A percentile compares a stretch with the other conserved stretches of the same genome.
Evolutionary conservation across 2,888 invertebrate species (phyloP).

Genomic region (Aethes cnicana): DNA sequence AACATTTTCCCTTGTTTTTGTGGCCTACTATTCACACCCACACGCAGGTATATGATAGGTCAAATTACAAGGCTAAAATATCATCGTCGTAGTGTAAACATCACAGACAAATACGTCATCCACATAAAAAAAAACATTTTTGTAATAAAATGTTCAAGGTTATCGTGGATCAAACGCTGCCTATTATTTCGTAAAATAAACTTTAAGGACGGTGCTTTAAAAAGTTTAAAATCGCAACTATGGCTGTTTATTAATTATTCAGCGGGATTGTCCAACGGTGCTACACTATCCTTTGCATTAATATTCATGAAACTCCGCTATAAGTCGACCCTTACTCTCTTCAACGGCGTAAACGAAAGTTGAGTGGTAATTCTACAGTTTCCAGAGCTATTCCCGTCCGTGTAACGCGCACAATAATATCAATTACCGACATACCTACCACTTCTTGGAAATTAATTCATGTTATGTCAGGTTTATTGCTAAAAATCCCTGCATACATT

Average conservation of each 20-base stretch:
- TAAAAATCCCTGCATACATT: too few relatives aligned
- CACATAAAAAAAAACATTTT: too few relatives aligned
- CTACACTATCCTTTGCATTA: slow-evolving; percentile 64
- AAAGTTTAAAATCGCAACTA: slow-evolving; percentile 16
- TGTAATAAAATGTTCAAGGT: too few relatives aligned
- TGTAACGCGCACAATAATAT: slow-evolving; percentile 3
- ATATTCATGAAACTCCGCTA: slow-evolving; percentile 70
- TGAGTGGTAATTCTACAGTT: slow-evolving; percentile 49
- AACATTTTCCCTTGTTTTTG: too few relatives aligned
- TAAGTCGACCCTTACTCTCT: slow-evolving; percentile 58
- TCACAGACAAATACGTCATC: too few relatives aligned
- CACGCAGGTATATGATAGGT: too few relatives aligned
- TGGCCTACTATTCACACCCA: too few relatives aligned
- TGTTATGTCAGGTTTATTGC: too few relatives aligned
- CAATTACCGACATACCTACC: slow-evolving; percentile 15
- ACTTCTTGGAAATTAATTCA: too few relatives aligned
- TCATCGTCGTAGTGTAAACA: too few relatives aligned
- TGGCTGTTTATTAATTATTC: slow-evolving; percentile 47
- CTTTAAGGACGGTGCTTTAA: neutral
- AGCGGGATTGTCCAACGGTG: slow-evolving; percentile 48
- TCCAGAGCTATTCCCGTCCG: slow-evolving; percentile 28
- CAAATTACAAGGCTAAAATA: too few relatives aligned
- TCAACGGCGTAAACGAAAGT: slow-evolving; percentile 56
- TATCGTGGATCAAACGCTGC: too few relatives aligned
- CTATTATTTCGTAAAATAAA: neutral